These are phyloP conservation scores for Protomyctophum bolini DNA, from an alignment of 2,113 vertebrate species.

Conservation along the genomic window DNA sequence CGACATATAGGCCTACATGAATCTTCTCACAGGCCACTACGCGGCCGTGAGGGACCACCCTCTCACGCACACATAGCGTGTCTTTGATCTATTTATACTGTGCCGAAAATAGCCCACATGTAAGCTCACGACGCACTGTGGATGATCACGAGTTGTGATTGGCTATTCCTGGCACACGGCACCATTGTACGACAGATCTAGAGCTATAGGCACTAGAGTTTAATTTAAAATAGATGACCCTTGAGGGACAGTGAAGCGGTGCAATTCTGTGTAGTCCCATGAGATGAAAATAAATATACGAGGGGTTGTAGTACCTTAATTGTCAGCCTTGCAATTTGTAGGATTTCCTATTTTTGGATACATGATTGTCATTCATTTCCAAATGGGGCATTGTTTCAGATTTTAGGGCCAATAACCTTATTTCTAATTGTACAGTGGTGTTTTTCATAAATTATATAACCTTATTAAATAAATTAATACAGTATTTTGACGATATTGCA, in stretches of 20 bases:
- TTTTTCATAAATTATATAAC: too few species aligned
- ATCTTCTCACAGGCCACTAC: constrained; percentile 5
- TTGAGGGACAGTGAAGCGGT: constrained; percentile 21
- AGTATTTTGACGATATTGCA: too few species aligned
- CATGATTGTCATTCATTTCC: neutral
- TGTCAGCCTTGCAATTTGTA: constrained; percentile 1
- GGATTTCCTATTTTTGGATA: neutral
- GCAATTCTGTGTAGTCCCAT: constrained; percentile 26
- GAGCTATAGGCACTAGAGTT: constrained; percentile 6
- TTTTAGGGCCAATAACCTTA: neutral
- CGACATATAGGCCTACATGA: constrained; percentile 16
- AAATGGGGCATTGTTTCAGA: neutral
- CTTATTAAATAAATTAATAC: too few species aligned
- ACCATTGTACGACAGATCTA: too few species aligned
- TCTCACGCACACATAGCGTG: neutral
- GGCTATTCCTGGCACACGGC: too few species aligned
- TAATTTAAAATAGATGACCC: constrained; percentile 53
- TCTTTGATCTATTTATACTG: constrained; percentile 8
- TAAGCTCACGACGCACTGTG: too few species aligned
- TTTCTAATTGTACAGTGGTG: too few species aligned
- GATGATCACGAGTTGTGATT: too few species aligned
- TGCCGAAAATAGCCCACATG: too few species aligned
- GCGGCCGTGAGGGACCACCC: constrained; percentile 23
- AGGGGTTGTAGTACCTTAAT: constrained; percentile 6
- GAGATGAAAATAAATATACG: constrained; percentile 14